Evolutionary conservation across 1,140 invertebrate species (phyloP).

Genomic region (Drosophila sp.): DNA sequence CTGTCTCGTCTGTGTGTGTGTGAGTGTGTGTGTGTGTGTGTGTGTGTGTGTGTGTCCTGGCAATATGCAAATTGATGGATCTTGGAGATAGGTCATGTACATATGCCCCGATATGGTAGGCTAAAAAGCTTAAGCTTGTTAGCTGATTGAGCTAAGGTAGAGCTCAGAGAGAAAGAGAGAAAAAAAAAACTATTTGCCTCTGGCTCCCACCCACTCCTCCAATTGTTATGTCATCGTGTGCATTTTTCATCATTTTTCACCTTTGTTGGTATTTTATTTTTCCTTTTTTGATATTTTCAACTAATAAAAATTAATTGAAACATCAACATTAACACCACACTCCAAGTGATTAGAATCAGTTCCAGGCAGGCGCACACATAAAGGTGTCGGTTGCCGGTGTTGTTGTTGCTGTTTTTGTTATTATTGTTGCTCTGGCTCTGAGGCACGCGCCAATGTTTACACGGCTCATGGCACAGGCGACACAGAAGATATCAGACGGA

Average conservation of each 20-base stretch:
- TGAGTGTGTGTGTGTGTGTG: conserved; percentile 30
- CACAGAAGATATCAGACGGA: conserved; percentile 22
- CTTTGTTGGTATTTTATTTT: not conserved
- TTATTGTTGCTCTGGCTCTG: conserved; percentile 51
- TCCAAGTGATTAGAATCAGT: conserved; percentile 77
- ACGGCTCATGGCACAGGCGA: conserved; percentile 70
- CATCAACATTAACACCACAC: conserved; percentile 74
- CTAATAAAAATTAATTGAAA: conserved; percentile 82
- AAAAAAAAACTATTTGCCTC: not conserved
- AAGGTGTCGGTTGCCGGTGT: conserved; percentile 57
- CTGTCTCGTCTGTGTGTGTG: not conserved
- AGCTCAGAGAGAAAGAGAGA: conserved; percentile 4
- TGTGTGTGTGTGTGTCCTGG: conserved; percentile 40
- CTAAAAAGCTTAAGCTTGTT: conserved; percentile 66
- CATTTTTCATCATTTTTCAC: conserved; percentile 64
- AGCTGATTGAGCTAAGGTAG: conserved; percentile 62
- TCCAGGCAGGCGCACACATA: conserved; percentile 75
- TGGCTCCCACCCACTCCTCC: not conserved
- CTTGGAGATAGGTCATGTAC: conserved; percentile 70
- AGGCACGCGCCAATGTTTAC: conserved; percentile 80
- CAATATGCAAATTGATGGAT: conserved; percentile 81
- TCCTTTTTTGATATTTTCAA: conserved; percentile 13
- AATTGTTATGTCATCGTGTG: conserved; percentile 23
- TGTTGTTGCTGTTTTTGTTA: conserved; percentile 39
- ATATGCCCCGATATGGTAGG: conserved; percentile 37